phyloP scores from a whole-genome alignment of 2,888 invertebrate genomes.

The Orthosia gothica region DNA sequence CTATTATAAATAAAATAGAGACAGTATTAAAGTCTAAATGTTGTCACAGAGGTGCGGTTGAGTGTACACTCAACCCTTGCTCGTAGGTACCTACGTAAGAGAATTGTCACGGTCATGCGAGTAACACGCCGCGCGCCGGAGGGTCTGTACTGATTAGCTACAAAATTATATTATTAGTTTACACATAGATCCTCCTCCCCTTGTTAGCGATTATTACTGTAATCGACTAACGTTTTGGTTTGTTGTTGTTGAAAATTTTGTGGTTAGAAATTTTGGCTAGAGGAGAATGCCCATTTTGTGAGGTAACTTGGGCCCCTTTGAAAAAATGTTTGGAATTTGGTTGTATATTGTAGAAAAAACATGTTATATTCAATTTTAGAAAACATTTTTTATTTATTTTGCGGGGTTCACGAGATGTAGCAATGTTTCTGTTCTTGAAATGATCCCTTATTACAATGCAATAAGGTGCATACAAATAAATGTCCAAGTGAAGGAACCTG shows the following conservation, averaged over 20 bases:
- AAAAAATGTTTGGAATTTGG: too few species aligned
- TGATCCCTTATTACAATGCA: too few species aligned
- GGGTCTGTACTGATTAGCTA: conserved; percentile 5
- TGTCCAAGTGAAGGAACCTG: too few species aligned
- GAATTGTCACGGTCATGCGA: conserved; percentile 15
- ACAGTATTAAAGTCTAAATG: background rate
- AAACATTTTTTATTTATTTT: too few species aligned
- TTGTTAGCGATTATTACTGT: background rate
- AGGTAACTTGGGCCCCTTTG: too few species aligned
- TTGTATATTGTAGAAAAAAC: too few species aligned
- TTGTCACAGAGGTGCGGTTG: background rate
- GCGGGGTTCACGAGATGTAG: too few species aligned
- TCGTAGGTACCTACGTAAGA: background rate
- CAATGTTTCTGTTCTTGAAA: too few species aligned
- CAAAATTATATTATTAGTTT: conserved; percentile 21
- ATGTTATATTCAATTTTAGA: too few species aligned
- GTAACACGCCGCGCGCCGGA: background rate
- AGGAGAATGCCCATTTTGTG: too few species aligned
- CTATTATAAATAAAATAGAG: background rate
- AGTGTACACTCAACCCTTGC: background rate
- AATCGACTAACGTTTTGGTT: background rate
- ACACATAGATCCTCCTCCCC: background rate
- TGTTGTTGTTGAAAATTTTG: background rate
- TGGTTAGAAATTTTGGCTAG: too few species aligned
- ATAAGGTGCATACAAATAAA: too few species aligned